Percentiles rank a stretch among this genome's conserved stretches.
Conservation (phyloP, 2,113 vertebrate genomes). For the Halcyon senegalensis region DNA sequence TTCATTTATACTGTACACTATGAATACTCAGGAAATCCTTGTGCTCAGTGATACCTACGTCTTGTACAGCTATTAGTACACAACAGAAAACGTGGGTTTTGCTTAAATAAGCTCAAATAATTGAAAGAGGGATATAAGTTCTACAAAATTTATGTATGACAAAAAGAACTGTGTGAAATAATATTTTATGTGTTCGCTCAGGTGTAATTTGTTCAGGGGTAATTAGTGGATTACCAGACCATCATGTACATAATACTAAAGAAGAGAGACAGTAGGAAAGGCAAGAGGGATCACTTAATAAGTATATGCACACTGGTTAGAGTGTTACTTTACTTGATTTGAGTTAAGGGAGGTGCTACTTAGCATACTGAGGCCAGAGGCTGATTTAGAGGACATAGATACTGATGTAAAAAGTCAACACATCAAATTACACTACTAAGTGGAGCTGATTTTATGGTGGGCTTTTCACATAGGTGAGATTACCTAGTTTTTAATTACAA, state of each 20-base stretch:
- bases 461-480: slow-evolving; percentile 56
- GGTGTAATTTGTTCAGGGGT: not conserved
- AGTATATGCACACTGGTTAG: not conserved
- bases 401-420: slow-evolving; percentile 50
- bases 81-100: not conserved
- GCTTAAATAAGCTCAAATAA: not conserved
- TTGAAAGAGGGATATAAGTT: not conserved
- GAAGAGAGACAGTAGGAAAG: not conserved
- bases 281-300: not conserved
- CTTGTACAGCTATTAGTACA: not conserved
- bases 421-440: slow-evolving; percentile 35
- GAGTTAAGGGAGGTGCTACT: not conserved
- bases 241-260: not conserved
- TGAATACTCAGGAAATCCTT: not conserved
- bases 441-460: slow-evolving; percentile 50
- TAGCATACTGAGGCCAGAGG: not conserved
- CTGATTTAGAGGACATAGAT: slow-evolving; percentile 34
- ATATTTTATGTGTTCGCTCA: not conserved
- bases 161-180: not conserved
- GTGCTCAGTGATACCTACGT: not conserved
- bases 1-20: not conserved
- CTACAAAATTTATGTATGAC: not conserved
- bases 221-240: not conserved
- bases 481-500: slow-evolving; percentile 62
- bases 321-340: not conserved